Percentiles rank a stretch among this genome's conserved stretches.
These are phyloP conservation scores for Aptenodytes forsteri DNA, from an alignment of 2,113 vertebrate genomes.

Conservation along the genomic window DNA sequence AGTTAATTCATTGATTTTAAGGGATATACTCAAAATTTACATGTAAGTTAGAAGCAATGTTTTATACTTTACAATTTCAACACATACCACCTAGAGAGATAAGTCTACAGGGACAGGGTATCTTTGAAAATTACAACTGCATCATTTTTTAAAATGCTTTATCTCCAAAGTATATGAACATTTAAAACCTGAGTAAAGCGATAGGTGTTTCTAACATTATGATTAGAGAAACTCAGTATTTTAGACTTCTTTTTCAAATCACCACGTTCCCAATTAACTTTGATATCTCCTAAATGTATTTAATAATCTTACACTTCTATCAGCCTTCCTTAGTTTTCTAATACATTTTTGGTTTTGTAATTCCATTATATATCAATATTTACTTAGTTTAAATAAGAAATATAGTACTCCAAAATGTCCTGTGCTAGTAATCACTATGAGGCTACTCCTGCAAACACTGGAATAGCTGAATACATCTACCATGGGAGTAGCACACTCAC, in stretches of 20 bases:
- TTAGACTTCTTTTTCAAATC: neutral
- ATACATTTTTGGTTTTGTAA: neutral
- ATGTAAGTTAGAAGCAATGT: neutral
- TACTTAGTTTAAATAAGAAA: neutral
- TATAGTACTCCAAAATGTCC: neutral
- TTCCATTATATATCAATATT: neutral
- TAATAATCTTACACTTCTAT: neutral
- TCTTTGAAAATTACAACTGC: neutral
- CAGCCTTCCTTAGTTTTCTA: neutral
- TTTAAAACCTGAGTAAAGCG: neutral
- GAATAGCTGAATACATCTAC: neutral
- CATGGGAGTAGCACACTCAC: neutral
- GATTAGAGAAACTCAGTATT: neutral
- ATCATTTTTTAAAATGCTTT: neutral
- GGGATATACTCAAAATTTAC: neutral
- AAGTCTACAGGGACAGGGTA: neutral
- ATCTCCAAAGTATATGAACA: neutral
- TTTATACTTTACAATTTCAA: neutral
- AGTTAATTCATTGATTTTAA: neutral
- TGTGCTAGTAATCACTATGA: neutral
- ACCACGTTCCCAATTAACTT: neutral
- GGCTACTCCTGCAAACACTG: neutral
- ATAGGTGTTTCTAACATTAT: neutral
- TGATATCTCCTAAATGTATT: neutral
- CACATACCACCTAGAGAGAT: neutral